phyloP scores from a whole-genome alignment of 1,140 invertebrate species.

The Drosophila sp. region DNA sequence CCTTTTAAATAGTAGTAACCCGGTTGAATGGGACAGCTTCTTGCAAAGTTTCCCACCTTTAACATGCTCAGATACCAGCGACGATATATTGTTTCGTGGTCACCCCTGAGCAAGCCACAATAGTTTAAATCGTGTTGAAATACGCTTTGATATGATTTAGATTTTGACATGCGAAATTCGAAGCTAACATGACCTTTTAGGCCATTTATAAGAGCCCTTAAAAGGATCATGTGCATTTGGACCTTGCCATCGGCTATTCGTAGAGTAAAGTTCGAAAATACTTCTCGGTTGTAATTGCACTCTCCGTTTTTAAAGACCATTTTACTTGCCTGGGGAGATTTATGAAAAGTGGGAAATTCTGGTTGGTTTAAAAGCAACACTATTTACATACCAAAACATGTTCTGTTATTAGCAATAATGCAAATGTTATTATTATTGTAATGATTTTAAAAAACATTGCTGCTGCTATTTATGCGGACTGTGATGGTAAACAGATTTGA shows the following conservation, averaged over 20 bases:
- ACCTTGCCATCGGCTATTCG: constrained; percentile 49
- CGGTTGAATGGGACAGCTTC: constrained; percentile 58
- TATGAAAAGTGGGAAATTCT: background rate
- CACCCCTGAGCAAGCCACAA: constrained; percentile 57
- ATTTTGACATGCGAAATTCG: constrained; percentile 61
- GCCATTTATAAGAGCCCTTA: constrained; percentile 34
- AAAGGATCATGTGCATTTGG: constrained; percentile 52
- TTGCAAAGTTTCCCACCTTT: constrained; percentile 66
- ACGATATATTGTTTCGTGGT: constrained; percentile 59
- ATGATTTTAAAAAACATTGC: constrained; percentile 9
- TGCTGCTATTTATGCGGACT: background rate
- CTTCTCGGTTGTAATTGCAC: constrained; percentile 45
- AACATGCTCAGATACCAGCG: constrained; percentile 61
- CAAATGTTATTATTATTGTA: background rate
- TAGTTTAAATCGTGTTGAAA: constrained; percentile 71
- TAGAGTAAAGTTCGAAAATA: constrained; percentile 65
- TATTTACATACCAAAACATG: constrained; percentile 18
- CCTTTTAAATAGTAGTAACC: constrained; percentile 67
- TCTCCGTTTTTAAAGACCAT: constrained; percentile 56
- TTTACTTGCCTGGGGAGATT: constrained; percentile 41
- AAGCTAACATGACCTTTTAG: constrained; percentile 63
- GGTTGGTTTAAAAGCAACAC: background rate
- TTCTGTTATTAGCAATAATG: background rate
- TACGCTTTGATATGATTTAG: constrained; percentile 63
- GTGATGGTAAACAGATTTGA: background rate